Percentiles rank a stretch among this genome's conserved stretches.
Evolutionary conservation across 2,113 vertebrate genomes (phyloP).

Genomic region (Pithys albifrons): DNA sequence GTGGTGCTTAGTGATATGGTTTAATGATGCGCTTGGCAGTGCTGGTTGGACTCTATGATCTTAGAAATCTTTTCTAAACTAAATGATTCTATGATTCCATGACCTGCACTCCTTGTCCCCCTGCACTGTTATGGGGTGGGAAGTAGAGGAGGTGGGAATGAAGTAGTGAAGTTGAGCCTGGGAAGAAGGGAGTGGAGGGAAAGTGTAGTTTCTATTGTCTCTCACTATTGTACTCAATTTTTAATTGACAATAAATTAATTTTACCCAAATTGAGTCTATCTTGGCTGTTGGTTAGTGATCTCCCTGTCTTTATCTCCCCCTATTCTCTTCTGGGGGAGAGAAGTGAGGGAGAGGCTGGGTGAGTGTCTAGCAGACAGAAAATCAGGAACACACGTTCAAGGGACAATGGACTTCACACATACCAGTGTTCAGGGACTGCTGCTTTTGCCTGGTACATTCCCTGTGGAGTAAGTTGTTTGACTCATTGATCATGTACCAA

Average conservation of each 20-base stretch:
- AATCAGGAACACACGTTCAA: rapidly evolving
- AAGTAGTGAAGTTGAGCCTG: neutral
- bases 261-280: neutral
- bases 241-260: neutral
- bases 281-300: neutral
- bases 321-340: neutral
- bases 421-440: neutral
- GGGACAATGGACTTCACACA: neutral
- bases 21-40: neutral
- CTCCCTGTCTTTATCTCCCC: neutral
- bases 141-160: neutral
- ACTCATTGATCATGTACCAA: neutral
- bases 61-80: neutral
- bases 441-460: neutral
- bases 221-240: neutral
- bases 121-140: neutral
- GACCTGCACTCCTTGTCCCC: neutral
- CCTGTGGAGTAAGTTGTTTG: neutral
- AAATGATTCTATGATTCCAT: neutral
- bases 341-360: neutral
- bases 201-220: neutral
- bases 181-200: neutral
- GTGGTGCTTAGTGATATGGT: neutral
- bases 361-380: neutral
- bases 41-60: neutral